phyloP scores from a whole-genome alignment of 2,113 vertebrate species.

The Oplegnathus fasciatus region DNA sequence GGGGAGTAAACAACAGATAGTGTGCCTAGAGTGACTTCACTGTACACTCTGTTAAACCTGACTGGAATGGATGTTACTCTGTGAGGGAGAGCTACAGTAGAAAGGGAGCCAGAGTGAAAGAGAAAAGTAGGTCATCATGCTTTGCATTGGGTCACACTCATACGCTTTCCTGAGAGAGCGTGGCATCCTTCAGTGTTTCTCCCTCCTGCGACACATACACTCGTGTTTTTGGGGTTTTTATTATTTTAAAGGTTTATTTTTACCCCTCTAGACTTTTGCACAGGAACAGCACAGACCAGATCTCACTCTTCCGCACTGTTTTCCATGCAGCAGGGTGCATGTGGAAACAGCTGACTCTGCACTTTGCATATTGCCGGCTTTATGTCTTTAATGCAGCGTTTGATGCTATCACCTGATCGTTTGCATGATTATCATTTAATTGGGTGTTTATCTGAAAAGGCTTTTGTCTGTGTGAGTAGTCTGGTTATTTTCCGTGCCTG shows the following conservation, averaged over 20 bases:
- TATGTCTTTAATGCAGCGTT: slow-evolving; percentile 31
- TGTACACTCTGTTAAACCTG: slow-evolving; percentile 80
- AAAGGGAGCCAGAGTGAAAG: slow-evolving; percentile 50
- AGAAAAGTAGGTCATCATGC: slow-evolving; percentile 85
- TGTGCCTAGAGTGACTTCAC: slow-evolving; percentile 78
- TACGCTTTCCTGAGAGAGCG: slow-evolving; percentile 66
- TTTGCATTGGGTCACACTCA: slow-evolving; percentile 74
- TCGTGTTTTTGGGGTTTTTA: slow-evolving; percentile 23
- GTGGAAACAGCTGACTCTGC: slow-evolving; percentile 45
- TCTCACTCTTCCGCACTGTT: background rate
- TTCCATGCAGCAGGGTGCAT: slow-evolving; percentile 24
- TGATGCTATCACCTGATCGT: slow-evolving; percentile 47
- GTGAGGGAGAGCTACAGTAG: slow-evolving; percentile 70
- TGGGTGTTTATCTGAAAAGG: slow-evolving; percentile 15
- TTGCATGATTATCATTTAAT: slow-evolving; percentile 42
- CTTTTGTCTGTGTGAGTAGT: slow-evolving; percentile 13
- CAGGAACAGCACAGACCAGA: background rate
- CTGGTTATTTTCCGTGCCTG: slow-evolving; percentile 16
- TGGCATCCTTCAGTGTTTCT: slow-evolving; percentile 60
- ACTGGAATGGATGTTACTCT: slow-evolving; percentile 71
- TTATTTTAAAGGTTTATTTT: slow-evolving; percentile 26
- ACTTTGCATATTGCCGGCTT: slow-evolving; percentile 34
- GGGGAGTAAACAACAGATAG: slow-evolving; percentile 48
- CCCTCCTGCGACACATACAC: slow-evolving; percentile 24
- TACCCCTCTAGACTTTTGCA: background rate